Percentiles rank a stretch among this genome's conserved stretches.
phyloP scores from a whole-genome alignment of 2,113 vertebrate genomes.

The Dascyllus trimaculatus region DNA sequence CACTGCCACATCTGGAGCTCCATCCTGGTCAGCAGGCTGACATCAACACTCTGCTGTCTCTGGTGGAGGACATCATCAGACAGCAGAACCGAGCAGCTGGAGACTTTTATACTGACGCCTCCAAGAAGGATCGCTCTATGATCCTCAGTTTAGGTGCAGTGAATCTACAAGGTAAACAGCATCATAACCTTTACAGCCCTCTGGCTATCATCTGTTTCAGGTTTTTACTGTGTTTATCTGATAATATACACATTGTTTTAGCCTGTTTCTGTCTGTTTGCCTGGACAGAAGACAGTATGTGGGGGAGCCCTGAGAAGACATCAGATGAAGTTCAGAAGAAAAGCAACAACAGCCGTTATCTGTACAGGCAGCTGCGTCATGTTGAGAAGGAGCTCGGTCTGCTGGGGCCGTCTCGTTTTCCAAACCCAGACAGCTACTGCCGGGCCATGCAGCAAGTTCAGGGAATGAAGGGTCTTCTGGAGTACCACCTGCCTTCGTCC shows the following conservation, averaged over 20 bases:
- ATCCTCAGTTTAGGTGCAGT: constrained; percentile 81
- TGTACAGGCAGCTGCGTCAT: constrained; percentile 89
- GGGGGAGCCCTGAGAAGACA: constrained; percentile 72
- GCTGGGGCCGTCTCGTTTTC: constrained; percentile 86
- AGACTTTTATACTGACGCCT: constrained; percentile 82
- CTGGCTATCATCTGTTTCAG: background rate
- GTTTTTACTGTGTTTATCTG: background rate
- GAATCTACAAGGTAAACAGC: constrained; percentile 85
- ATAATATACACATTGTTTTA: background rate
- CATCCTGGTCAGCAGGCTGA: constrained; percentile 83
- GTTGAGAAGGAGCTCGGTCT: constrained; percentile 88
- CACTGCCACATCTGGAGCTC: constrained; percentile 77
- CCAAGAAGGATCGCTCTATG: constrained; percentile 79
- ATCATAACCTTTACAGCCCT: background rate
- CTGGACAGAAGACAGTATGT: constrained; percentile 72
- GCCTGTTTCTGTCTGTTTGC: background rate
- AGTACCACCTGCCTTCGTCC: constrained; percentile 70
- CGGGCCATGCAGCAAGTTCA: constrained; percentile 89
- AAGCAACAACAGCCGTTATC: constrained; percentile 83
- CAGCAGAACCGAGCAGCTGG: constrained; percentile 84
- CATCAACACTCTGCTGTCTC: constrained; percentile 90
- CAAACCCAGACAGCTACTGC: constrained; percentile 83
- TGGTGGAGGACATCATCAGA: constrained; percentile 90
- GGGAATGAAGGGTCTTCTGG: constrained; percentile 88
- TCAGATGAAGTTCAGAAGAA: constrained; percentile 76